Base-by-base conservation (phyloP, 2,797 vertebrate species). In the Lophotriccus pileatus region DNA sequence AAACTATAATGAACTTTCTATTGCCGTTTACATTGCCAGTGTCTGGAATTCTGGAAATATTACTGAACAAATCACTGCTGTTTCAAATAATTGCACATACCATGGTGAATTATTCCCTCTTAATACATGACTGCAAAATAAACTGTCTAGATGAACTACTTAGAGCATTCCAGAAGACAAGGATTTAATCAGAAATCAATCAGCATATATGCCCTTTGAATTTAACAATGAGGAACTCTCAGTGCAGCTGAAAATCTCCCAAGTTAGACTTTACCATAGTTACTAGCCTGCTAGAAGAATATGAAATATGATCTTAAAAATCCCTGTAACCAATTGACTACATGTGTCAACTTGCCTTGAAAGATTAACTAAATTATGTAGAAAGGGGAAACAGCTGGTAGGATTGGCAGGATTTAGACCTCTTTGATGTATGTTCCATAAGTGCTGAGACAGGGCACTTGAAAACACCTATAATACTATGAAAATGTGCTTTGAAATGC, bases 281-380 rank as follows among this genome's bases (percentile, higher is more conserved):
- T 89, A 93, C 59, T 39, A 43, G 81, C 20, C 60, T 91, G 41
- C 76, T 96, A 94, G 62, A 95, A 83, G 32, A 76, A 85, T 73
- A 56, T 30, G n/a, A 89, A 94, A 90, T 75, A 47, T 13, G 63
- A 81, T 78, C 53, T 84, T 77, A 72, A 96, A 97, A 95, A 67
- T 95, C 77, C 86, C 67, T 90, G 59, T 85, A 87, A 84, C 47
- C 82, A 64, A 94, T 93, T 82, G 95, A 91, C 90, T 93, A 96
- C 86, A 79, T 86, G n/a, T 77, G 81, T 94, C 84, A 89, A 91
- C 52, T 91, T 93, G 89, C 79, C 90, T 94, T 94, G 73, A 97
- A 96, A 93, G 56, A 96, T 96, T 93, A 90, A 83, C 63, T 96
- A 95, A 95, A 95, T 97, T 95, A 94, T 37, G 55, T 7, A 92